Evolutionary conservation across 2,113 vertebrate genomes (phyloP).

Genomic region (Heterochromis multidens): DNA sequence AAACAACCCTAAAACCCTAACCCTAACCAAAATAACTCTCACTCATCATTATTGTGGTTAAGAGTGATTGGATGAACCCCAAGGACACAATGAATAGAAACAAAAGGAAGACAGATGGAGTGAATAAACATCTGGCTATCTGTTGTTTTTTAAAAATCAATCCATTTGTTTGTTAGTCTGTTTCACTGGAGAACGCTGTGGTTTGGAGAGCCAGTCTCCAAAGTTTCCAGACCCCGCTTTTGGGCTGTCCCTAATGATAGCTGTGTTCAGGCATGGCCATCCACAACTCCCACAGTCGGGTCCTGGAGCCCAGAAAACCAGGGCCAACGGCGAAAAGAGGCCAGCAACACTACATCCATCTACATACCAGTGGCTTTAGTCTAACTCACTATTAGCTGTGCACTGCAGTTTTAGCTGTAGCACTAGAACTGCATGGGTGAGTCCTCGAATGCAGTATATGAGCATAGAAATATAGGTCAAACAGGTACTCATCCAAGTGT

Average conservation of each 20-base stretch:
- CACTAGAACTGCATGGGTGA: conserved; percentile 5
- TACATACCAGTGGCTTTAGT: conserved; percentile 72
- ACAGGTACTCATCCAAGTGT: neutral
- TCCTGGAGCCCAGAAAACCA: conserved; percentile 32
- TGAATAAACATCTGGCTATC: neutral
- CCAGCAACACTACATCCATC: conserved; percentile 40
- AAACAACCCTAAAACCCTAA: neutral
- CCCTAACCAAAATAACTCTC: neutral
- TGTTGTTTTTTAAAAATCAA: conserved; percentile 19
- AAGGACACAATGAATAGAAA: neutral
- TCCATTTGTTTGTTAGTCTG: neutral
- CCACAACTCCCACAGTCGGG: conserved; percentile 47
- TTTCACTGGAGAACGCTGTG: conserved; percentile 40
- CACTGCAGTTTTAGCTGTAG: conserved; percentile 16
- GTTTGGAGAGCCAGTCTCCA: conserved; percentile 42
- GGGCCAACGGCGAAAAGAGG: conserved; percentile 28
- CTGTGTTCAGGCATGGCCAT: conserved; percentile 43
- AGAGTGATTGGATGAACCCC: neutral
- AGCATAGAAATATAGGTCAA: conserved; percentile 31
- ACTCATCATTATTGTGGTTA: neutral
- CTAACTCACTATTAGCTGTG: conserved; percentile 57
- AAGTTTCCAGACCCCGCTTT: conserved; percentile 51
- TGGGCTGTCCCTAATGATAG: conserved; percentile 59
- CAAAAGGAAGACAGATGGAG: neutral
- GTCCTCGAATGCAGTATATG: neutral